Conservation (phyloP, 2,888 invertebrate genomes). For the Chymomyza amoena region DNA sequence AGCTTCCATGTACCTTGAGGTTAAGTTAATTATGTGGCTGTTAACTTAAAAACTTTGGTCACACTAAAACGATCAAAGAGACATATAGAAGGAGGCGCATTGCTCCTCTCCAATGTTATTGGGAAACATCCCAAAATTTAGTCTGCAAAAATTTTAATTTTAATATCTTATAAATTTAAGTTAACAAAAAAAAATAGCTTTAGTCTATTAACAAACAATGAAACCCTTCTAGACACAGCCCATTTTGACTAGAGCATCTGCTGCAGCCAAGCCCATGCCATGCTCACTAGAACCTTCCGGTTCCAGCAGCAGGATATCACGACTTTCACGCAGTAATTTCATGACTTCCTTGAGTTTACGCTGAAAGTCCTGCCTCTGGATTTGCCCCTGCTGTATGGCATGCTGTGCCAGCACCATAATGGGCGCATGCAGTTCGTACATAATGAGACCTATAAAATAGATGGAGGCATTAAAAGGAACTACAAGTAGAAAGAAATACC, state of each 20-base stretch:
- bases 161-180: no score
- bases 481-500: not conserved
- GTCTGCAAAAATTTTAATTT: no score
- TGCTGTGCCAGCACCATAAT: slow-evolving; percentile 87
- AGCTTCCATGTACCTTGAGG: no score
- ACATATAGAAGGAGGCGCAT: no score
- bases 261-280: slow-evolving; percentile 85
- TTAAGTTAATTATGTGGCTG: no score
- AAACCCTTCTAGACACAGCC: slow-evolving; percentile 69
- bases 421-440: slow-evolving; percentile 92
- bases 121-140: no score
- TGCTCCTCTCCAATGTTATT: no score
- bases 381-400: slow-evolving; percentile 82
- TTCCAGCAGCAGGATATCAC: slow-evolving; percentile 85
- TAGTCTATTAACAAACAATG: not conserved
- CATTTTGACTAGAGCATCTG: slow-evolving; percentile 83
- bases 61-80: no score
- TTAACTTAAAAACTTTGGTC: no score
- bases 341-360: slow-evolving; percentile 84
- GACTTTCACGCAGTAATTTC: slow-evolving; percentile 83
- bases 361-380: slow-evolving; percentile 83
- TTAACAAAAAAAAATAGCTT: not conserved
- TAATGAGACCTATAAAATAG: slow-evolving; percentile 83
- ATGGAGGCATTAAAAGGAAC: not conserved
- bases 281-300: slow-evolving; percentile 85